Base-by-base conservation (phyloP, 92 coral and sea anemone species). In the Porites divaricata region DNA sequence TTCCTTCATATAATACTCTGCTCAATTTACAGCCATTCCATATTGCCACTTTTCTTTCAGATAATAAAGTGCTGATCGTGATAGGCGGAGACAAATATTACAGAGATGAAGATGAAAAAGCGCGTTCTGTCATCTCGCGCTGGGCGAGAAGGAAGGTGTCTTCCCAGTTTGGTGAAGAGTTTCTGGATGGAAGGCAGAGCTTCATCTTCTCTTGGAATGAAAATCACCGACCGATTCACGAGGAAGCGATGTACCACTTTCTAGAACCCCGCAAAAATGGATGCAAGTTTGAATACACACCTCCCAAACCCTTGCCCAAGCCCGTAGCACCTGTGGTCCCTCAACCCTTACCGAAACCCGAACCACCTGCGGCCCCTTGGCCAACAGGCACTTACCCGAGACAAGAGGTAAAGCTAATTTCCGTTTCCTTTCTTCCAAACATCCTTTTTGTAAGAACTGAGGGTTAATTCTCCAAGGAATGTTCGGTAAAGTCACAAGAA, bases 141-240 rank as follows among this genome's bases (percentile, higher is more conserved):
- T 61, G 65, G 65, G 65, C 22, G n/a, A 16, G 19, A n/a, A 61
- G 65, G 22, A 61, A 61, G 22, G 65, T 61, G 22, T 12, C 65
- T 61, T 61, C 65, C 8, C 65, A 61, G 9, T 61, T 61, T 15
- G 19, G 9, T n/a, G 65, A 61, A 61, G 65, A 61, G 65, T 61
- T 16, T n/a, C n/a, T 61, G 7, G 65, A 61, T 61, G 65, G 65
- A 61, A 61, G 65, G 17, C 23, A 61, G 2, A 61, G 65, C 35
- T 88, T 88, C 26, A 84, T 88, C 70, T 89, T 89, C 41, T 89
- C 92, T 9, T 89, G 92, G 92, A 24, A 85, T 70, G n/a, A 66
- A 12, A 28, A 79, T 35, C 89, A 89, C 85, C 67, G 89, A 61
- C 78, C 69, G 26, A 89, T 89, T 72, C 89, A 89, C 82, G 88